These are phyloP conservation scores for Drosophila anceps DNA, from an alignment of 2,888 invertebrate genomes.

Conservation along the genomic window DNA sequence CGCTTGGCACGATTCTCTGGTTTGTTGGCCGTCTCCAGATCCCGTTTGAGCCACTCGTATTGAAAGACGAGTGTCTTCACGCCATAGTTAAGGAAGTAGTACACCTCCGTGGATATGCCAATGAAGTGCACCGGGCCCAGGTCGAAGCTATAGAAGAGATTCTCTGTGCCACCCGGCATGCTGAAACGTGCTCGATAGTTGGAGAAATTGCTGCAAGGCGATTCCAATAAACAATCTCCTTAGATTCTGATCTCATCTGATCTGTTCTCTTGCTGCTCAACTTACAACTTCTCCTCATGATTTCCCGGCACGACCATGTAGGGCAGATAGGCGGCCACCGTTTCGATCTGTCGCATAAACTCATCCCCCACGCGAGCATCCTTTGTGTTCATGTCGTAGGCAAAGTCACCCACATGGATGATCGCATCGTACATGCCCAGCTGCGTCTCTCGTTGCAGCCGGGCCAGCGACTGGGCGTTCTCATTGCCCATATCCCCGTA, in stretches of 20 bases:
- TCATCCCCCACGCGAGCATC: slow-evolving; percentile 94
- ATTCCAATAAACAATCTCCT: slow-evolving; percentile 16
- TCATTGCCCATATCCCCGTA: slow-evolving; percentile 98
- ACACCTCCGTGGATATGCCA: slow-evolving; percentile 96
- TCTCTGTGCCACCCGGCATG: slow-evolving; percentile 93
- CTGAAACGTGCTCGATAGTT: slow-evolving; percentile 96
- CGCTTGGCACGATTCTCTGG: slow-evolving; percentile 90
- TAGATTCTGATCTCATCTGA: neutral
- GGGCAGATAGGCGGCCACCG: slow-evolving; percentile 95
- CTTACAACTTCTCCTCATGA: slow-evolving; percentile 93
- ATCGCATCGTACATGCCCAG: slow-evolving; percentile 93
- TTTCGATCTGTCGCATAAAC: slow-evolving; percentile 97
- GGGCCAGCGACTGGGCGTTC: slow-evolving; percentile 93
- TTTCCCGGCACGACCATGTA: slow-evolving; percentile 97
- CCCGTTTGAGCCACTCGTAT: slow-evolving; percentile 93
- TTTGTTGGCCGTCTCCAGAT: slow-evolving; percentile 90
- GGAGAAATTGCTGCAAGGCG: slow-evolving; percentile 93
- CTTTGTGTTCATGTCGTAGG: slow-evolving; percentile 95
- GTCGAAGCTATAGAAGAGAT: slow-evolving; percentile 94
- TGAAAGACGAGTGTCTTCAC: slow-evolving; percentile 92
- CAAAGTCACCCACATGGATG: slow-evolving; percentile 97
- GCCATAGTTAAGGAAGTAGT: slow-evolving; percentile 96
- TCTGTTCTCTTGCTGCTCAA: slow-evolving; percentile 23
- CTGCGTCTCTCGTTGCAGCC: slow-evolving; percentile 94
- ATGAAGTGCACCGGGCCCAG: slow-evolving; percentile 96